Evolutionary conservation across 2,113 vertebrate genomes (phyloP).

Genomic region (Edolisoma coerulescens): DNA sequence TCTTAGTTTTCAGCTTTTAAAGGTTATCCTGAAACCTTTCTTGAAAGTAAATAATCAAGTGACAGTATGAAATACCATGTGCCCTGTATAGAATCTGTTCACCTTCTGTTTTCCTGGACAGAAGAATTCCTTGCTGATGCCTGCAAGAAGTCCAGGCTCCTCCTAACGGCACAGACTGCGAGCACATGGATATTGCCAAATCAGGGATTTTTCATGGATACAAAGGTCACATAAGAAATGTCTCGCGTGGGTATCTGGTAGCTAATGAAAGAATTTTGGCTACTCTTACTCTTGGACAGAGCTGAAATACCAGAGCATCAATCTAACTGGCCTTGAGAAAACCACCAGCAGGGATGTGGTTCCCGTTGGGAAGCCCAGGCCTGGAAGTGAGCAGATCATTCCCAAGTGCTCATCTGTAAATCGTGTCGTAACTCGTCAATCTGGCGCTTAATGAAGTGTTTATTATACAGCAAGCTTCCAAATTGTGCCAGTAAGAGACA

Average conservation of each 20-base stretch:
- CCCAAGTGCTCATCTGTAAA: neutral
- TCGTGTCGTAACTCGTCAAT: neutral
- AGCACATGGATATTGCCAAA: neutral
- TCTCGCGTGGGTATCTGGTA: no score
- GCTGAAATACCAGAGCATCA: neutral
- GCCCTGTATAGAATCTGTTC: neutral
- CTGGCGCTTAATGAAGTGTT: neutral
- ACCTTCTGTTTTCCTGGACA: neutral
- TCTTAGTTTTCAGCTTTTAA: neutral
- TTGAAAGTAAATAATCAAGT: neutral
- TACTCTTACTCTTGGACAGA: neutral
- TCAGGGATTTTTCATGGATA: neutral
- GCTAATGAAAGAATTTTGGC: neutral
- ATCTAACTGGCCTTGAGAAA: neutral
- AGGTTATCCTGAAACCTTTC: conserved; percentile 9
- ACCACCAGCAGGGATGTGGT: neutral
- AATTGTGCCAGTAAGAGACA: neutral
- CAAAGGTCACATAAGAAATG: no score
- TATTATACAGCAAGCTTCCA: neutral
- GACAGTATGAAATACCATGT: neutral
- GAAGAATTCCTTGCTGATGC: neutral
- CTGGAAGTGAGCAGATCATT: neutral
- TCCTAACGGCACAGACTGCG: neutral
- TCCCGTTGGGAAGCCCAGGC: neutral
- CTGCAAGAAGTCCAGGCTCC: neutral